Conservation (phyloP, 2,888 invertebrate species). For the Troides aeacus region DNA sequence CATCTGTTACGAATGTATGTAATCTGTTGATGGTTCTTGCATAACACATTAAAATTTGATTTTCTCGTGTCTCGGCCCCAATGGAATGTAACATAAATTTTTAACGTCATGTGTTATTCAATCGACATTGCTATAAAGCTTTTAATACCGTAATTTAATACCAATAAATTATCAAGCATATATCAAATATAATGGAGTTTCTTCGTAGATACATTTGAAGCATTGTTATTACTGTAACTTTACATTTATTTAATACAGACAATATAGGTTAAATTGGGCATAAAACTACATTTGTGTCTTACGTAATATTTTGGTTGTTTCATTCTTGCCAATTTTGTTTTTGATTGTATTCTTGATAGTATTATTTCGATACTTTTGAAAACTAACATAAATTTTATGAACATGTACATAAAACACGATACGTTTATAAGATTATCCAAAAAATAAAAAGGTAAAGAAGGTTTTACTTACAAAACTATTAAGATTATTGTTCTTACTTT, state of each 20-base stretch:
- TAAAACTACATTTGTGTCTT: not conserved
- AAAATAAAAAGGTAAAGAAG: no score
- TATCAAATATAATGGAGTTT: not conserved
- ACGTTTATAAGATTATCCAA: no score
- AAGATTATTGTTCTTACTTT: no score
- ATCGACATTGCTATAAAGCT: not conserved
- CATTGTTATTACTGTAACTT: not conserved
- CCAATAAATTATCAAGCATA: not conserved
- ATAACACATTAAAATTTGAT: slow-evolving; percentile 28
- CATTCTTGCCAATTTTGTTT: no score
- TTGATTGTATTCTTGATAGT: not conserved
- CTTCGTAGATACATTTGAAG: not conserved
- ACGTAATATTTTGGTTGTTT: no score
- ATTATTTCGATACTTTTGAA: not conserved
- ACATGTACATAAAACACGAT: not conserved
- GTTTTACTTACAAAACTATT: no score
- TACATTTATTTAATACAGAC: not conserved
- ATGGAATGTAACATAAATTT: slow-evolving; percentile 2
- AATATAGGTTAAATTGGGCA: not conserved
- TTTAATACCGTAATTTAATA: not conserved
- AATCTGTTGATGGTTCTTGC: slow-evolving; percentile 30
- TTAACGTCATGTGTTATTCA: not conserved
- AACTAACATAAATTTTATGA: not conserved
- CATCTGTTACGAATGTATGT: not conserved
- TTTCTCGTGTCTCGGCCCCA: slow-evolving; percentile 1